Base-by-base conservation (phyloP, 2,113 vertebrate genomes). In the Fulmarus glacialis region DNA sequence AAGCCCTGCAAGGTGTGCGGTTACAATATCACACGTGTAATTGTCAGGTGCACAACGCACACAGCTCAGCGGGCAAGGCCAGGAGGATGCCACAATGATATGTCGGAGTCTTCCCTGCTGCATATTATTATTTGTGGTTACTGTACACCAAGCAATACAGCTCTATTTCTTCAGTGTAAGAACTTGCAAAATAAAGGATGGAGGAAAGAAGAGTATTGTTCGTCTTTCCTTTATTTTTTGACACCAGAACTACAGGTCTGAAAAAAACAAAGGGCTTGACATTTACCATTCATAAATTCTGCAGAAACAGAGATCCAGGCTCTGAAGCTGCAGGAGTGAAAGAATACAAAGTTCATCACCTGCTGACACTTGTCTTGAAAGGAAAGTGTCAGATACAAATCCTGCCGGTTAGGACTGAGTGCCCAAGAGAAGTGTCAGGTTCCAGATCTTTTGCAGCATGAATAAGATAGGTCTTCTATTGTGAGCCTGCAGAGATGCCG, bases 201-300 rank as follows among this genome's bases (percentile, higher is more conserved):
- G 64, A 58, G 63, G 78, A 62, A 87, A 93, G 85, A 64, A 72
- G 70, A 91, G 36, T 80, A 82, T 78, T 93, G 53, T 71, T 95
- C 87, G 8, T 72, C 60, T 81, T 67, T 22, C 47, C 82, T 96
- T 97, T 97, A 82, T 86, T 97, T 97, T 93, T 92, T 88, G 90
- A 85, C 34, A 94, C 47, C 2, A 63, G 92, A 95, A 81, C 78
- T 94, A 73, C 58, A 95, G 89, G 70, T 93, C 93, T 96, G 86
- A 93, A 95, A 87, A 97, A 96, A 97, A 87, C 89, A 92, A 98
- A 95, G 82, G 63, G 60, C 63, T 96, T 98, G 98, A 96, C 98
- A 98, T 97, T 98, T 97, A 95, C 93, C 88, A 96, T 97, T 97
- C 92, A 94, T 90, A 93, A 93, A 81, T 95, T 97, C 96, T 92